Base-by-base conservation (phyloP, 2,888 invertebrate genomes). In the Drosophila melanocephala region DNA sequence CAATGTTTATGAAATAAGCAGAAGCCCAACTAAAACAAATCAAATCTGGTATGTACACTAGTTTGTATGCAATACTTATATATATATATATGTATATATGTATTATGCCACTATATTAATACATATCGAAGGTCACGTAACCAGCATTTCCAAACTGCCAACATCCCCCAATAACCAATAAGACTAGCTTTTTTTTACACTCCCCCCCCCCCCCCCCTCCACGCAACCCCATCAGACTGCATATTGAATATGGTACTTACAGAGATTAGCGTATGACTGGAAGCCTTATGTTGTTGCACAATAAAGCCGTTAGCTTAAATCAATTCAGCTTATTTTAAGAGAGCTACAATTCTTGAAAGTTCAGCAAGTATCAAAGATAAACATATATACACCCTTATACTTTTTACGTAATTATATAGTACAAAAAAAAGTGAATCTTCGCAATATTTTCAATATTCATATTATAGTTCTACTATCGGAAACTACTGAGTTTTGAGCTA, bases 91-190 rank as follows among this genome's bases (percentile, higher is more conserved):
- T 61, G 26, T 51, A 30, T 61, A 39, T 51, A 32, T 61, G 32
- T 67, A 39, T 39, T 22, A 47, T 47, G 47, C 2, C 9, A 16
- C 16, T 47, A 52, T 52, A 51, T 66, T 35, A 53, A 69, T 58
- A 30, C 52, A 52, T 44, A 44, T 58, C 58, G 67, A 58, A 67
- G 69, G 69, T 32, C 67, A 52, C 44, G 58, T 44, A 37, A 58
- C 30, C 42, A 16, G n/a, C 58, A 57, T 39, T 57, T 39, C 14
- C 35, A 19, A 19, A 39, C 19, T 22, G 47, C 14, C 22, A 47
- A 47, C 47, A 47, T 22, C 47, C 22, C 26, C 39, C 57, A 14
- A 35, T 35, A 35, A 35, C 57, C 32, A 68, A 69, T 66, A 57
- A 37, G 44, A 70, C 26, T 44, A 59, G 68, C 53, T 39, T 33